Percentiles rank a stretch among this genome's conserved stretches.
Conservation (phyloP, 2,888 invertebrate genomes). For the Ferdinandea cuprea region DNA sequence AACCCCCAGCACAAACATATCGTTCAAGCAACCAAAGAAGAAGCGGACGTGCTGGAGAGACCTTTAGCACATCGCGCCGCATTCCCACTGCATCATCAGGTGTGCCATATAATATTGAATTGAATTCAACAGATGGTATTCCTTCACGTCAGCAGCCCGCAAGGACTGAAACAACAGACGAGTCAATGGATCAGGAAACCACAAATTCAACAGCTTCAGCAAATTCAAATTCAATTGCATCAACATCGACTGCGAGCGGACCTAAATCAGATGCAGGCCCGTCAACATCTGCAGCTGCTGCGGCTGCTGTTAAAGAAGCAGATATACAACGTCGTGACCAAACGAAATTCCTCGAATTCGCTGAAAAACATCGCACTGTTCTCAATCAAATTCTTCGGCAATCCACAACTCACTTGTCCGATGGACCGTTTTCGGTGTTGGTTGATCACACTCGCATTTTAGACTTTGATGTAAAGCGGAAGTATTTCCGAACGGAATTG, state of each 20-base stretch:
- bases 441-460: slow-evolving; percentile 94
- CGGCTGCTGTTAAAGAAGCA: slow-evolving; percentile 72
- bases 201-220: slow-evolving; percentile 29
- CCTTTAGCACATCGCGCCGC: slow-evolving; percentile 23
- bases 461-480: slow-evolving; percentile 94
- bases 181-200: slow-evolving; percentile 27
- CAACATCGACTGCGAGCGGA: slow-evolving; percentile 13
- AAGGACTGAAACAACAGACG: not conserved
- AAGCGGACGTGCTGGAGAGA: slow-evolving; percentile 75
- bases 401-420: slow-evolving; percentile 89
- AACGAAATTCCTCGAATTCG: slow-evolving; percentile 88
- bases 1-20: slow-evolving; percentile 70
- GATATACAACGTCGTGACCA: slow-evolving; percentile 85
- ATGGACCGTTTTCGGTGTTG: slow-evolving; percentile 93
- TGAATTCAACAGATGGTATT: slow-evolving; percentile 8
- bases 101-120: slow-evolving; percentile 29
- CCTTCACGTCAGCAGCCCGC: not conserved
- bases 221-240: slow-evolving; percentile 23
- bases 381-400: slow-evolving; percentile 94
- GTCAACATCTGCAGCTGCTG: slow-evolving; percentile 62
- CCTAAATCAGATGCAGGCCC: slow-evolving; percentile 82
- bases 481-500: slow-evolving; percentile 93
- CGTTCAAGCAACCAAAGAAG: slow-evolving; percentile 71
- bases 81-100: slow-evolving; percentile 26
- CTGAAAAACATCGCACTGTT: slow-evolving; percentile 94